Percentiles rank a stretch among this genome's conserved stretches.
Evolutionary conservation across 2,888 invertebrate genomes (phyloP).

Genomic region (Megalurothrips usitatus): DNA sequence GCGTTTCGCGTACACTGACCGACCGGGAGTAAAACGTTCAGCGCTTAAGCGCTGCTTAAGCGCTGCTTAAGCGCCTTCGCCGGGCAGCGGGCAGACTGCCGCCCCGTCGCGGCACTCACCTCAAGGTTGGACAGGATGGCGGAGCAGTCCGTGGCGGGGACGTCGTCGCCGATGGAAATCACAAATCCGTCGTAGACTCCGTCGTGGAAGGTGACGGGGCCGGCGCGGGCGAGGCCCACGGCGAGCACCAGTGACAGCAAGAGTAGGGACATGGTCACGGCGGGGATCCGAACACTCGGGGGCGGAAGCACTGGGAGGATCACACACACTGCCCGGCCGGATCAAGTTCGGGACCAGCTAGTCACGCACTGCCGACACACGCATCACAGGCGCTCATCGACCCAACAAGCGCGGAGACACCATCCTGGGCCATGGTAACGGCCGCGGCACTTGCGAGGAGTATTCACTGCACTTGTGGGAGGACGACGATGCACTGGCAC

Average conservation of each 20-base stretch:
- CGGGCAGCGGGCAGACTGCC: background rate
- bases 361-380: background rate
- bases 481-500: background rate
- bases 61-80: background rate
- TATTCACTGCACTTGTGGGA: background rate
- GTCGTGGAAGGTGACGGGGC: slow-evolving; percentile 42
- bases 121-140: slow-evolving; percentile 49
- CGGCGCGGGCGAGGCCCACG: background rate
- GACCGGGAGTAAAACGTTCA: too few species aligned
- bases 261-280: background rate
- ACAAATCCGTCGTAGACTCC: slow-evolving; percentile 51
- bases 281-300: background rate
- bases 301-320: background rate
- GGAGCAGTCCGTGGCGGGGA: slow-evolving; percentile 48
- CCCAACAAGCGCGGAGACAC: background rate
- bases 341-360: background rate
- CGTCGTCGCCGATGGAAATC: slow-evolving; percentile 47
- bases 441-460: background rate
- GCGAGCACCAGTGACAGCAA: background rate
- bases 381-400: background rate
- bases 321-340: background rate
- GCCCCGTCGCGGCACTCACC: slow-evolving; percentile 43
- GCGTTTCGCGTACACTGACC: too few species aligned
- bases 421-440: slow-evolving; percentile 15
- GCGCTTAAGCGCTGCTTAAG: background rate